Conservation (phyloP, 2,888 invertebrate genomes). For the Zeuzera pyrina region DNA sequence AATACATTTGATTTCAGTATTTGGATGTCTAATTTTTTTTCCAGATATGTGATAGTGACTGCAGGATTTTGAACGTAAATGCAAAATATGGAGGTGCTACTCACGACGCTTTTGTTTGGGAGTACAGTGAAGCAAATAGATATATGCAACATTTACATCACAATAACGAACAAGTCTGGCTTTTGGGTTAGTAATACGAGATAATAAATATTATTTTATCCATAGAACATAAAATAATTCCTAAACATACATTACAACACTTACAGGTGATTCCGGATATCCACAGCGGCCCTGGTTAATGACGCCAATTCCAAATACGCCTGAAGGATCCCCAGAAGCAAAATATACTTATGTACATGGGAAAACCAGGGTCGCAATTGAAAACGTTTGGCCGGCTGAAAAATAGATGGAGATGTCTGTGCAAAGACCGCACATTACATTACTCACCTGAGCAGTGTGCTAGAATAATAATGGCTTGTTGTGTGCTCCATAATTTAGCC, state of each 20-base stretch:
- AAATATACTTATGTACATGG: conserved; percentile 13
- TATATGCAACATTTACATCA: conserved; percentile 14
- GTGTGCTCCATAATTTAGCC: conserved; percentile 20
- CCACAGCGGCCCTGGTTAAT: conserved; percentile 21
- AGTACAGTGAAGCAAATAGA: conserved; percentile 13
- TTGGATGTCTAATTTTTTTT: conserved; percentile 5
- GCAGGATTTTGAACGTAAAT: conserved; percentile 19
- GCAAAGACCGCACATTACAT: conserved; percentile 18
- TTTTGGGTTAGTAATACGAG: conserved; percentile 18
- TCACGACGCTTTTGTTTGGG: conserved; percentile 22
- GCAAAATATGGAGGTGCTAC: conserved; percentile 21
- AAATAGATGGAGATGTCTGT: conserved; percentile 20
- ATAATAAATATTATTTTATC: neutral
- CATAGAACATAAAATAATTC: no score
- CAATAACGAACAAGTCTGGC: conserved; percentile 12
- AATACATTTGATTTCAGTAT: neutral
- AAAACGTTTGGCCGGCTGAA: conserved; percentile 20
- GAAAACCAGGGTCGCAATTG: conserved; percentile 15
- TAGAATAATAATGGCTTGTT: conserved; percentile 21
- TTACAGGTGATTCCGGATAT: conserved; percentile 22
- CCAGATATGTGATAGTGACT: conserved; percentile 19
- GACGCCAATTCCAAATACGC: conserved; percentile 18
- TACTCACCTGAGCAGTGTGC: conserved; percentile 19
- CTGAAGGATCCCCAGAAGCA: conserved; percentile 11
- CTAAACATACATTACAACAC: no score